Evolutionary conservation across 2,113 vertebrate genomes (phyloP).

Genomic region (Scomber japonicus): DNA sequence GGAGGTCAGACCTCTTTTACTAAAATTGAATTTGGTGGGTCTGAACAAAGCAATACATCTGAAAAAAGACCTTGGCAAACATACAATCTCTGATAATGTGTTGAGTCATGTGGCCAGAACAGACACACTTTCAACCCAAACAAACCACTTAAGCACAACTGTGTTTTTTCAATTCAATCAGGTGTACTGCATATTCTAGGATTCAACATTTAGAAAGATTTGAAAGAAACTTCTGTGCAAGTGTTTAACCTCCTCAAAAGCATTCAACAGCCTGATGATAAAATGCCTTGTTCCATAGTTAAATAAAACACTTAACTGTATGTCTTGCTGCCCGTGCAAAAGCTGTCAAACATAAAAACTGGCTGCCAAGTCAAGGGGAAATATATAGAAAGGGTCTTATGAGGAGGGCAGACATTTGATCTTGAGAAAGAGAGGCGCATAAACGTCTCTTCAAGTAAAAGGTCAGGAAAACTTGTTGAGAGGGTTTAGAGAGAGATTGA

Average conservation of each 20-base stretch:
- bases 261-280: neutral
- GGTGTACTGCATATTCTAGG: neutral
- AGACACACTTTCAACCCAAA: constrained; percentile 8
- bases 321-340: constrained; percentile 19
- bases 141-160: constrained; percentile 2
- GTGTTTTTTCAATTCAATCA: neutral
- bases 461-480: constrained; percentile 59
- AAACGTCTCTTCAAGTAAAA: constrained; percentile 75
- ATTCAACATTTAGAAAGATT: neutral
- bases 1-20: neutral
- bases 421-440: constrained; percentile 59
- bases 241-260: neutral
- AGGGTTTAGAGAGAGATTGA: constrained; percentile 53
- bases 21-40: neutral
- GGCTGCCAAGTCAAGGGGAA: constrained; percentile 44
- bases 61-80: neutral
- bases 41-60: neutral
- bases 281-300: neutral
- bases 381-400: constrained; percentile 39
- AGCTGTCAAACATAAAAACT: constrained; percentile 50
- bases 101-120: neutral
- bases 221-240: neutral
- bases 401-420: constrained; percentile 68
- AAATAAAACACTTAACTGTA: constrained; percentile 39
- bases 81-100: neutral